Evolutionary conservation across 2,113 vertebrate genomes (phyloP).

Genomic region (Myanophis thanlyinensis): DNA sequence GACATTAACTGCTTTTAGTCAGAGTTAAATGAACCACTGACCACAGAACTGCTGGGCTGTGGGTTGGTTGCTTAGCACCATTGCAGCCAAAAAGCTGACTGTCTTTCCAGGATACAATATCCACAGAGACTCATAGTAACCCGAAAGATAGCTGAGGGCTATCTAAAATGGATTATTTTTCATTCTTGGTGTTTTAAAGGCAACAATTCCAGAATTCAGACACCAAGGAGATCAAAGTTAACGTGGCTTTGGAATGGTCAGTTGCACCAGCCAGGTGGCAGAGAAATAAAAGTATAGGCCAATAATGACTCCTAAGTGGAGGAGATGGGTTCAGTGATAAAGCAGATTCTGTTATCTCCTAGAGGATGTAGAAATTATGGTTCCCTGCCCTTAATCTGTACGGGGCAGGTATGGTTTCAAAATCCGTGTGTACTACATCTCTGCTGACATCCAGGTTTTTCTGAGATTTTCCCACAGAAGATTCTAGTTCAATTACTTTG

Average conservation of each 20-base stretch:
- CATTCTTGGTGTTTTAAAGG: not conserved
- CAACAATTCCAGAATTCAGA: slow-evolving; percentile 1
- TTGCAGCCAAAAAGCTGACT: not conserved
- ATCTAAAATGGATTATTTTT: not conserved
- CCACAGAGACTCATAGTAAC: not conserved
- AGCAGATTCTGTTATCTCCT: not conserved
- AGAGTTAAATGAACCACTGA: slow-evolving; percentile 1
- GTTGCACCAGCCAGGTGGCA: not conserved
- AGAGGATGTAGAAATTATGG: not conserved
- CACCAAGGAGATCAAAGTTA: not conserved
- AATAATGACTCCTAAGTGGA: not conserved
- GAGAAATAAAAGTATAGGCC: not conserved
- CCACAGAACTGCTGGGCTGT: not conserved
- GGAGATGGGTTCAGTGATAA: not conserved
- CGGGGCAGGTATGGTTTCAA: not conserved
- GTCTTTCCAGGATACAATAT: slow-evolving; percentile 2
- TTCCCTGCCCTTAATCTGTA: not conserved
- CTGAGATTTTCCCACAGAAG: not conserved
- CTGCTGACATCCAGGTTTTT: not conserved
- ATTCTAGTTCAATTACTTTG: not conserved
- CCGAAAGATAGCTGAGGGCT: not conserved
- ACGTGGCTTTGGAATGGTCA: not conserved
- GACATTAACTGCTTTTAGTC: not conserved
- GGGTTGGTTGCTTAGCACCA: not conserved
- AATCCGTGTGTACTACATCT: not conserved